These are phyloP conservation scores for Sphecodes monilicornis DNA, from an alignment of 2,888 invertebrate genomes.

Conservation along the genomic window DNA sequence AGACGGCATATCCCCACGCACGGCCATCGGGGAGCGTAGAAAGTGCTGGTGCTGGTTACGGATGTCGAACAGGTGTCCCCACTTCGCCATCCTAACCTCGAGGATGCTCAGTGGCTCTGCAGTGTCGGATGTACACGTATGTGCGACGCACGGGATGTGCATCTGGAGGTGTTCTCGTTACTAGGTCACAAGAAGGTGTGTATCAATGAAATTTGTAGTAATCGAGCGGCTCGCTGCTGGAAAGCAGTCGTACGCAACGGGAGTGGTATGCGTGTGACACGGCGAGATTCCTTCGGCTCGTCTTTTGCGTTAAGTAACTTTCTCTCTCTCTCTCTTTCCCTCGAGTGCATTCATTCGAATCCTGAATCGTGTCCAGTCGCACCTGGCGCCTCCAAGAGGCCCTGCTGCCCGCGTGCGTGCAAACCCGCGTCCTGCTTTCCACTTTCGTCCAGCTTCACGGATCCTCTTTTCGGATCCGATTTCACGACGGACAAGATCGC, in stretches of 20 bases:
- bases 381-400: slow-evolving; percentile 52
- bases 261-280: slow-evolving; percentile 32
- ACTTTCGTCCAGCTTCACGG: slow-evolving; percentile 11
- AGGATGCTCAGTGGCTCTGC: slow-evolving; percentile 55
- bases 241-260: slow-evolving; percentile 15
- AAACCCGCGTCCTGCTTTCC: slow-evolving; percentile 44
- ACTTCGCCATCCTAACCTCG: slow-evolving; percentile 65
- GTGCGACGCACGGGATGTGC: slow-evolving; percentile 62
- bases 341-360: slow-evolving; percentile 27
- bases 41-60: slow-evolving; percentile 60
- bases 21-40: slow-evolving; percentile 41
- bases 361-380: slow-evolving; percentile 34
- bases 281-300: not conserved
- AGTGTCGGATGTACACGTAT: slow-evolving; percentile 68
- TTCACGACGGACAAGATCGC: slow-evolving; percentile 7
- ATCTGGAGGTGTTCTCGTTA: slow-evolving; percentile 57
- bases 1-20: slow-evolving; percentile 19
- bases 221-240: not conserved
- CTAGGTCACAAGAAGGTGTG: slow-evolving; percentile 62
- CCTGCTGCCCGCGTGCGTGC: slow-evolving; percentile 5
- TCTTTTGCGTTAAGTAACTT: not conserved
- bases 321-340: not conserved
- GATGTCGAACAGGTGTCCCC: slow-evolving; percentile 74
- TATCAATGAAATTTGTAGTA: slow-evolving; percentile 55
- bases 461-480: not conserved